Evolutionary conservation across 2,113 vertebrate species (phyloP).

Genomic region (Otolemur garnettii): DNA sequence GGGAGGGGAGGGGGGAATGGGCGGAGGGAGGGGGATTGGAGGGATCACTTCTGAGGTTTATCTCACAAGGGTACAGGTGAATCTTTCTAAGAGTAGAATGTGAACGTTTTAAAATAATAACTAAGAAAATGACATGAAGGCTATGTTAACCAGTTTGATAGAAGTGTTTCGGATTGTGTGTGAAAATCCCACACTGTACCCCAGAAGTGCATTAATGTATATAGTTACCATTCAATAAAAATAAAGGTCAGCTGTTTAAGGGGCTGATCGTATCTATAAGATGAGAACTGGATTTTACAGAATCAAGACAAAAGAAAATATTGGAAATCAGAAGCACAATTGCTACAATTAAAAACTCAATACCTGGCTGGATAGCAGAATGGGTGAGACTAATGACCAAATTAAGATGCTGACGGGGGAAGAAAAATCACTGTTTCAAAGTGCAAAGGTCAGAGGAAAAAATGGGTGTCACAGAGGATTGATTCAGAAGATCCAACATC

Average conservation of each 20-base stretch:
- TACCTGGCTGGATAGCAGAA: neutral
- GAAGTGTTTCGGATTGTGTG: too few relatives aligned
- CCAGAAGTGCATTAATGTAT: too few relatives aligned
- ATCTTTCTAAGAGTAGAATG: too few relatives aligned
- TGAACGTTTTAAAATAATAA: too few relatives aligned
- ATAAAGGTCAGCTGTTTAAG: neutral
- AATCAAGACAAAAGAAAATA: neutral
- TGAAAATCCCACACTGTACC: too few relatives aligned
- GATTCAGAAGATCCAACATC: neutral
- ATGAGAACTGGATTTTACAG: neutral
- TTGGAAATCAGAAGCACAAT: neutral
- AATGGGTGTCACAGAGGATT: neutral
- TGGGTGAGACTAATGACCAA: neutral
- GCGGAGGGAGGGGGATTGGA: too few relatives aligned
- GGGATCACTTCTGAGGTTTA: too few relatives aligned
- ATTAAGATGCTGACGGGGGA: neutral
- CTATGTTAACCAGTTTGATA: too few relatives aligned
- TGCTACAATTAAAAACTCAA: neutral
- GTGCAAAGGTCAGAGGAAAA: neutral
- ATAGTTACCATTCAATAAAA: too few relatives aligned
- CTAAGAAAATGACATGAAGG: too few relatives aligned
- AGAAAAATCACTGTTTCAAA: neutral
- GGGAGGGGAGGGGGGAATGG: too few relatives aligned
- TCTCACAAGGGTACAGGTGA: too few relatives aligned
- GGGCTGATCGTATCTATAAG: neutral